These are phyloP conservation scores for Melanargia galathea DNA, from an alignment of 2,888 invertebrate species.

Conservation along the genomic window DNA sequence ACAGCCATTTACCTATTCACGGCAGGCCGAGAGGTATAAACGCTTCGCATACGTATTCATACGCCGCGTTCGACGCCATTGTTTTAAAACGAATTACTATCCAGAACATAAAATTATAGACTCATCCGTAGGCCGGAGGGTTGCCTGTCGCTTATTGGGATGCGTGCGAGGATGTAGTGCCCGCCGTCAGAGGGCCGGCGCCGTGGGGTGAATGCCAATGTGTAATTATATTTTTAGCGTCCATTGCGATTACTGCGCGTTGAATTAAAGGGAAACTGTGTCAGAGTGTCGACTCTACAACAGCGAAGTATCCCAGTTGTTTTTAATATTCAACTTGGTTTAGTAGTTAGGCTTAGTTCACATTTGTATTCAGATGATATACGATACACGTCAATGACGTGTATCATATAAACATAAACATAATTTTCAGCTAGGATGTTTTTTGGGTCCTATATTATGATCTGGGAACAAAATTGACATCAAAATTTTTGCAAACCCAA, in stretches of 20 bases:
- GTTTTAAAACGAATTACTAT: constrained; percentile 58
- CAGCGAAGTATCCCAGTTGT: constrained; percentile 23
- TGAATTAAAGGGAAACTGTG: constrained; percentile 67
- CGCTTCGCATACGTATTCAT: constrained; percentile 48
- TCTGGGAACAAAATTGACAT: too few relatives aligned
- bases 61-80: constrained; percentile 49
- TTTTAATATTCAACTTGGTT: constrained; percentile 5
- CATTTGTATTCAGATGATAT: too few relatives aligned
- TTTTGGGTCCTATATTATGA: too few relatives aligned
- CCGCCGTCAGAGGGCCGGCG: constrained; percentile 55
- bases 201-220: constrained; percentile 67
- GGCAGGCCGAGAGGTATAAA: constrained; percentile 40
- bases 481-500: too few relatives aligned
- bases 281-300: constrained; percentile 48
- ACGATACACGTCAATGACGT: too few relatives aligned
- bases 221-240: constrained; percentile 71
- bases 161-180: constrained; percentile 60
- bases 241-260: constrained; percentile 62
- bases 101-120: constrained; percentile 59
- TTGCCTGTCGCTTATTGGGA: constrained; percentile 66
- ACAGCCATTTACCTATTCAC: constrained; percentile 43
- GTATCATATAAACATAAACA: too few relatives aligned
- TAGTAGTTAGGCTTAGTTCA: too few relatives aligned
- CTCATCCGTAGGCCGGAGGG: constrained; percentile 70
- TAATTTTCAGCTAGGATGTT: too few relatives aligned